Evolutionary conservation across 2,888 invertebrate genomes (phyloP).

Genomic region (Rhodophaea formosa): DNA sequence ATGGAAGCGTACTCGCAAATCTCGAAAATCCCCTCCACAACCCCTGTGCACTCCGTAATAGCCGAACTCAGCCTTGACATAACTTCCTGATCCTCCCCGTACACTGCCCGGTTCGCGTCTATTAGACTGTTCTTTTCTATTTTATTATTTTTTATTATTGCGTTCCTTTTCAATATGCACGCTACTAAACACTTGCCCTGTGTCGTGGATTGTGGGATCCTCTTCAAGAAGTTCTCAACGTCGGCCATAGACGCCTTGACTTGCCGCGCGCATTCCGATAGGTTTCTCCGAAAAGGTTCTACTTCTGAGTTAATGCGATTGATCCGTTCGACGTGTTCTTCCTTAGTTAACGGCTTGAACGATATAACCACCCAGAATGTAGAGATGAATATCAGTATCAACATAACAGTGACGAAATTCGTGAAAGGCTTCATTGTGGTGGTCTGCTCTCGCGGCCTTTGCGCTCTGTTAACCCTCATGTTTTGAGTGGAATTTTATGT

Average conservation of each 20-base stretch:
- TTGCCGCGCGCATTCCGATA: conserved; percentile 67
- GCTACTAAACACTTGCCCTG: conserved; percentile 74
- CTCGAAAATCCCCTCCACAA: conserved; percentile 61
- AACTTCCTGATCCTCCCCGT: conserved; percentile 66
- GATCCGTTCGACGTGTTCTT: conserved; percentile 56
- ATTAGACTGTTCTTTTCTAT: conserved; percentile 51
- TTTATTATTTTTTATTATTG: conserved; percentile 63
- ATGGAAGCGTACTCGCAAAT: conserved; percentile 70
- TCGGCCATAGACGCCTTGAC: conserved; percentile 62
- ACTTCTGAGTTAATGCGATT: conserved; percentile 57
- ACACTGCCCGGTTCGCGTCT: conserved; percentile 58
- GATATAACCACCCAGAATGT: conserved; percentile 46
- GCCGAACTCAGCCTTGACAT: conserved; percentile 53
- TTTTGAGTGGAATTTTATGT: conserved; percentile 32
- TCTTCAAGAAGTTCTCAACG: conserved; percentile 64
- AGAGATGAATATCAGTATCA: conserved; percentile 42
- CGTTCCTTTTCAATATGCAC: conserved; percentile 64
- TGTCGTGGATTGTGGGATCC: conserved; percentile 57
- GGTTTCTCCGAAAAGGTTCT: conserved; percentile 67
- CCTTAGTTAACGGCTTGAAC: conserved; percentile 59
- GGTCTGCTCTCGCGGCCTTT: conserved; percentile 33
- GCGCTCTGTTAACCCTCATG: conserved; percentile 37
- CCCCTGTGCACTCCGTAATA: conserved; percentile 51
- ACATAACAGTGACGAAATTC: conserved; percentile 33
- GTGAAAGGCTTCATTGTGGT: conserved; percentile 41